phyloP scores from a whole-genome alignment of 1,140 invertebrate genomes.

The Stenopsyche tienmushanensis region DNA sequence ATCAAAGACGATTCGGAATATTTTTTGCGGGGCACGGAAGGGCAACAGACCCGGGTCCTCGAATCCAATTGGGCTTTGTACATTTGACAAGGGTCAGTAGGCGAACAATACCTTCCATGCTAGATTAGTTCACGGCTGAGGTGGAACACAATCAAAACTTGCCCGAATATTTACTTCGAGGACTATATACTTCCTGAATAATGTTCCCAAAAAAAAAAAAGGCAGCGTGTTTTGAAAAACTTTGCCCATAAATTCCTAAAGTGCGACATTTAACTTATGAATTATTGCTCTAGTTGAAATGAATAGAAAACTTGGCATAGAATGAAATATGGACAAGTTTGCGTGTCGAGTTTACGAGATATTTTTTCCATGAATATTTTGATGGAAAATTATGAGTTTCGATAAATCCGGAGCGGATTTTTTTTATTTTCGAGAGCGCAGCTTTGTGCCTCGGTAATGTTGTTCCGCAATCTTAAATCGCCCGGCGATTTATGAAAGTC shows the following conservation, averaged over 20 bases:
- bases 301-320: neutral
- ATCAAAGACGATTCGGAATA: no score
- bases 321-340: neutral
- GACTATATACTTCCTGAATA: no score
- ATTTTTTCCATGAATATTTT: no score
- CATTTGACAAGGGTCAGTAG: slow-evolving; percentile 20
- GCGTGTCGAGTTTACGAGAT: neutral
- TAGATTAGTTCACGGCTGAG: no score
- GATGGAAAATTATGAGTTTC: neutral
- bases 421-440: neutral
- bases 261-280: neutral
- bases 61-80: slow-evolving; percentile 19
- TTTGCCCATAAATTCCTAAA: neutral
- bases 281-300: neutral
- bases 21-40: no score
- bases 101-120: slow-evolving; percentile 11
- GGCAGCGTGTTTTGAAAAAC: neutral
- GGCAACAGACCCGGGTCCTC: slow-evolving; percentile 4
- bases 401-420: neutral
- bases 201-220: no score
- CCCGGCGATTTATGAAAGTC: no score
- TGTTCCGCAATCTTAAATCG: no score
- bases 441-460: no score
- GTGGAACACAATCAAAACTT: no score
- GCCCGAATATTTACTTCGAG: no score